Conservation (phyloP, 1,140 invertebrate genomes). For the Triops longicaudatus region DNA sequence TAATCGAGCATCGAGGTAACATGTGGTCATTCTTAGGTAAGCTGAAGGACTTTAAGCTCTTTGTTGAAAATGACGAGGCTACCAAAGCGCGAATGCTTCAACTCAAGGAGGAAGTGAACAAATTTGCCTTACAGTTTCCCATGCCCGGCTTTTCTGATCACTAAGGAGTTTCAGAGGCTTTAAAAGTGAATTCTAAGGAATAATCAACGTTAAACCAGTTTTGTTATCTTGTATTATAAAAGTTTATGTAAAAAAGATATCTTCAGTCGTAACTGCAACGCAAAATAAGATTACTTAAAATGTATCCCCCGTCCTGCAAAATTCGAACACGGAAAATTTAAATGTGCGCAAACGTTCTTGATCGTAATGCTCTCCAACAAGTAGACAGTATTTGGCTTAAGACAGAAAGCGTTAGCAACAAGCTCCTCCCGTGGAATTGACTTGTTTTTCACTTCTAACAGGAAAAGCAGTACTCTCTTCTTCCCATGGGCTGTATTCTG, state of each 20-base stretch:
- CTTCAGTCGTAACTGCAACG: too few relatives aligned
- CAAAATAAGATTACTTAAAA: too few relatives aligned
- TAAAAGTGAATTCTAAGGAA: not conserved
- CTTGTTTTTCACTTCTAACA: not conserved
- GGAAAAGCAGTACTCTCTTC: not conserved
- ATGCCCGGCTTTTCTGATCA: conserved; percentile 49
- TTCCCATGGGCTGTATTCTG: not conserved
- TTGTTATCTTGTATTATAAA: too few relatives aligned
- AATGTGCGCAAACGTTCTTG: too few relatives aligned
- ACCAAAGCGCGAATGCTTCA: conserved; percentile 39
- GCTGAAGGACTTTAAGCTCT: conserved; percentile 49
- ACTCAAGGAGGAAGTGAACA: conserved; percentile 44
- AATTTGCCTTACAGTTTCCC: conserved; percentile 49
- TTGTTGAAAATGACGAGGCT: conserved; percentile 41
- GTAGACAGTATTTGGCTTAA: not conserved
- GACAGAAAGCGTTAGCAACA: not conserved
- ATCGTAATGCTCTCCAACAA: too few relatives aligned
- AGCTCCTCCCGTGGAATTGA: not conserved
- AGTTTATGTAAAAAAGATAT: too few relatives aligned
- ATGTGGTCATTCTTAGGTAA: conserved; percentile 32
- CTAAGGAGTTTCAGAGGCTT: conserved; percentile 30
- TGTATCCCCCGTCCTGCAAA: too few relatives aligned
- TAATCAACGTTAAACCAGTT: too few relatives aligned
- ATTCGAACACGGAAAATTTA: too few relatives aligned
- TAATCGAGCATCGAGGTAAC: not conserved